These are phyloP conservation scores for Mya arenaria DNA, from an alignment of 1,140 invertebrate species.

Conservation along the genomic window DNA sequence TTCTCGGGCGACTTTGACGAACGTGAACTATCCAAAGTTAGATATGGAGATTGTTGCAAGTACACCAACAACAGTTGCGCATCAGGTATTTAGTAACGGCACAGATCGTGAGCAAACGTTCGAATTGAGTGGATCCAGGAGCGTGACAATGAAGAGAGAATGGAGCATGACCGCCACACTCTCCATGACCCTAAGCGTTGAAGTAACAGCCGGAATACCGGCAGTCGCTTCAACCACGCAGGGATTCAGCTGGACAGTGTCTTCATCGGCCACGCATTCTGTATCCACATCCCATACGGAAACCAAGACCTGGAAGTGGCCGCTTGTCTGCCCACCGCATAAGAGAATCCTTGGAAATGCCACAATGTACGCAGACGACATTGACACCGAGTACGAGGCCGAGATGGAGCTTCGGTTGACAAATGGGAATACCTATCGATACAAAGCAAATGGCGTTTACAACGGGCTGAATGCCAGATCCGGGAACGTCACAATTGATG, in stretches of 20 bases:
- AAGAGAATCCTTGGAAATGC: not conserved
- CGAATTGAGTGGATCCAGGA: not conserved
- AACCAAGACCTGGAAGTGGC: not conserved
- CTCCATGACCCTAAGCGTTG: not conserved
- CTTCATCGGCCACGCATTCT: not conserved
- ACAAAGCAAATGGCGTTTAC: not conserved
- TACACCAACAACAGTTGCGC: not conserved
- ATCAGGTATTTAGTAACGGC: not conserved
- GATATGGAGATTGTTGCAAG: no score
- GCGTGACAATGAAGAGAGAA: not conserved
- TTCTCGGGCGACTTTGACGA: not conserved
- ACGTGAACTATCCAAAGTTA: not conserved
- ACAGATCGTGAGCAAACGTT: not conserved
- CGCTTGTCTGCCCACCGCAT: not conserved
- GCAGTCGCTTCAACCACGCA: not conserved
- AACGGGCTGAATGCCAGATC: not conserved
- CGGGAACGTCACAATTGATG: not conserved
- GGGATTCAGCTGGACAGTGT: not conserved
- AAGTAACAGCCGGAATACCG: not conserved
- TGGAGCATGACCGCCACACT: not conserved
- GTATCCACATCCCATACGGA: not conserved
- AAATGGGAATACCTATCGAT: not conserved
- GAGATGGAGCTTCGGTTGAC: not conserved
- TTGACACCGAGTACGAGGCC: not conserved
- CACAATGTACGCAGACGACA: slow-evolving; percentile 2